These are phyloP conservation scores for Potamarius usumacintae DNA, from an alignment of 2,113 vertebrate species.

Conservation along the genomic window DNA sequence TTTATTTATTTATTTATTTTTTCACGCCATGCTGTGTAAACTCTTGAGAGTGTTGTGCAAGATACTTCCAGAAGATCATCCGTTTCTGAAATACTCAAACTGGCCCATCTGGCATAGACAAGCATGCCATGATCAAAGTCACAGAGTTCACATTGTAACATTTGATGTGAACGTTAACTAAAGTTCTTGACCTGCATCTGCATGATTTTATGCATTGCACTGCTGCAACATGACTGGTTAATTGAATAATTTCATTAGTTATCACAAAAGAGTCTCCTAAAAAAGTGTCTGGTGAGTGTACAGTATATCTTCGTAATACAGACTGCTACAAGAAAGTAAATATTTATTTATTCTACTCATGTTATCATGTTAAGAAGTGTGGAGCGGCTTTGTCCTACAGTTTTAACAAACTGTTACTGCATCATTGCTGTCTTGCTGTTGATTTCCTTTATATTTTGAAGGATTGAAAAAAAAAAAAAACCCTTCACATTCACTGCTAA, in stretches of 20 bases:
- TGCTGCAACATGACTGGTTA: background rate
- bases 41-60: background rate
- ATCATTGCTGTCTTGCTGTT: background rate
- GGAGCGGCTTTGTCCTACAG: background rate
- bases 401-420: background rate
- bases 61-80: background rate
- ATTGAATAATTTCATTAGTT: background rate
- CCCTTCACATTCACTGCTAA: background rate
- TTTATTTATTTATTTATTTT: too few species aligned
- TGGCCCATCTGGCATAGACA: too few species aligned
- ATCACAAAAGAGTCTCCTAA: background rate
- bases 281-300: background rate
- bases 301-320: background rate
- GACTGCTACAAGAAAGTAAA: background rate
- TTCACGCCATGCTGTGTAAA: background rate
- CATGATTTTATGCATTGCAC: background rate
- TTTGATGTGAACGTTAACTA: background rate
- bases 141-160: background rate
- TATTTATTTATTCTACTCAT: background rate
- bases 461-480: background rate
- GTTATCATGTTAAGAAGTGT: background rate
- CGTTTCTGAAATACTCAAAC: background rate
- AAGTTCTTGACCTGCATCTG: background rate
- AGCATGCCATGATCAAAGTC: background rate
- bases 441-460: background rate